phyloP scores from a whole-genome alignment of 2,113 vertebrate genomes.

The Nibea albiflora region DNA sequence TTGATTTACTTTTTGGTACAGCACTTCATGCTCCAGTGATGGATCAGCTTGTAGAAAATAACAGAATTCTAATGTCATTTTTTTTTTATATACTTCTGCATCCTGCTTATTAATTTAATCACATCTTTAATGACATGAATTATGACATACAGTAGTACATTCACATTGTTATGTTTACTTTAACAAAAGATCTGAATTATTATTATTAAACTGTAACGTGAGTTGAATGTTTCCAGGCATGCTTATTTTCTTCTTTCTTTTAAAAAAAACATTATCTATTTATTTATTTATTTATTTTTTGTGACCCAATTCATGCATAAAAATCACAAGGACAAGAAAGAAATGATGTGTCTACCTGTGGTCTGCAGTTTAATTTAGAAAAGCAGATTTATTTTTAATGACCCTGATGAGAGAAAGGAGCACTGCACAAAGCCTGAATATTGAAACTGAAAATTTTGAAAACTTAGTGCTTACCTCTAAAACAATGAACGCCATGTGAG shows the following conservation, averaged over 20 bases:
- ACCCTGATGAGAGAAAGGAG: background rate
- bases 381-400: background rate
- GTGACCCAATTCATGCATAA: too few species aligned
- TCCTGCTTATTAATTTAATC: background rate
- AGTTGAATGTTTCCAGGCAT: background rate
- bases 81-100: background rate
- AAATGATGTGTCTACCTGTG: background rate
- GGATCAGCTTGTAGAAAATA: background rate
- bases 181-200: background rate
- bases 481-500: background rate
- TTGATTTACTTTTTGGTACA: too few species aligned
- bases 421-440: background rate
- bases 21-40: too few species aligned
- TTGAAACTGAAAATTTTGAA: background rate
- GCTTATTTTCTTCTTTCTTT: background rate
- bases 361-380: background rate
- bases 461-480: background rate
- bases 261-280: background rate
- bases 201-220: background rate
- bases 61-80: background rate
- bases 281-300: background rate
- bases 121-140: background rate
- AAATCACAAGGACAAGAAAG: background rate
- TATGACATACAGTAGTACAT: background rate
- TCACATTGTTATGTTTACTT: background rate